Percentiles rank a stretch among this genome's conserved stretches.
phyloP scores from a whole-genome alignment of 2,113 vertebrate genomes.

The Psophia crepitans region DNA sequence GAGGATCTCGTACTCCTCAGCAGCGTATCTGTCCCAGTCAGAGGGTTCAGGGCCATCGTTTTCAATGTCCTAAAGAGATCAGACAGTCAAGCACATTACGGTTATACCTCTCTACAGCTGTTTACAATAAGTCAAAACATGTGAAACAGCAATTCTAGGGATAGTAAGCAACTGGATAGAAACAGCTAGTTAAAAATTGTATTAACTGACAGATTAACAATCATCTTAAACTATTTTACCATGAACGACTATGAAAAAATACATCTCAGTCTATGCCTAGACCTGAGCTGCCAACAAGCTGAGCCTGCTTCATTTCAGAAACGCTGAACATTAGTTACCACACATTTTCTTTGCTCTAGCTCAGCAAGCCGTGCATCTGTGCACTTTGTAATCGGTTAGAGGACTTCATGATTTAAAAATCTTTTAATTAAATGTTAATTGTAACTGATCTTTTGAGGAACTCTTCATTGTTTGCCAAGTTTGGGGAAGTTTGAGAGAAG shows the following conservation, averaged over 20 bases:
- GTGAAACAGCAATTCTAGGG: not conserved
- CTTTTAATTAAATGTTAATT: not conserved
- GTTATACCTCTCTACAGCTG: not conserved
- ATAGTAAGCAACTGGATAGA: not conserved
- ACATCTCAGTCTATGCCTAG: not conserved
- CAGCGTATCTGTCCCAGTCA: conserved; percentile 97
- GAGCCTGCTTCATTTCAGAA: not conserved
- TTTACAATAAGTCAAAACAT: not conserved
- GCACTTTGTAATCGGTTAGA: not conserved
- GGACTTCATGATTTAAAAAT: not conserved
- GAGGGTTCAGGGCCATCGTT: conserved; percentile 93
- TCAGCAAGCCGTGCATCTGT: not conserved
- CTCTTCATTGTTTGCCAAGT: not conserved
- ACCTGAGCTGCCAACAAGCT: not conserved
- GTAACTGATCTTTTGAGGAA: not conserved
- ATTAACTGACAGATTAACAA: not conserved
- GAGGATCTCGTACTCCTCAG: conserved; percentile 96
- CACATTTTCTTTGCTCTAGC: not conserved
- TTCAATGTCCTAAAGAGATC: conserved; percentile 83
- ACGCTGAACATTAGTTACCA: not conserved
- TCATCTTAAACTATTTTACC: not conserved
- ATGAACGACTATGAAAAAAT: not conserved
- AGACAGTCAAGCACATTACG: not conserved
- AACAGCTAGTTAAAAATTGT: not conserved
- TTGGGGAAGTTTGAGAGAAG: not conserved